These are phyloP conservation scores for Eleginops maclovinus DNA, from an alignment of 2,113 vertebrate genomes.

Conservation along the genomic window DNA sequence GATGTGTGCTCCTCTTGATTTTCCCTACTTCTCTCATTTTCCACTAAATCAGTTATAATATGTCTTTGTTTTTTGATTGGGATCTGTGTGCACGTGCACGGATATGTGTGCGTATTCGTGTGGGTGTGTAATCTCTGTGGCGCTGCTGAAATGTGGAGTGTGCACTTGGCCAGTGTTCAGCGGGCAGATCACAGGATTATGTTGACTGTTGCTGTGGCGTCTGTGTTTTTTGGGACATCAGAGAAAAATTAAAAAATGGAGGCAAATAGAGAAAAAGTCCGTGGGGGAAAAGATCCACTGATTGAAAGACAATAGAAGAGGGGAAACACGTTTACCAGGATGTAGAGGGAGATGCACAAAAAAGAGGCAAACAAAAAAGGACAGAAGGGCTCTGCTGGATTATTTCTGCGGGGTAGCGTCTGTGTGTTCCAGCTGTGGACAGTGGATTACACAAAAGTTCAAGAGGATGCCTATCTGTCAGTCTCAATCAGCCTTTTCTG, in stretches of 20 bases:
- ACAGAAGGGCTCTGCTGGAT: slow-evolving; percentile 65
- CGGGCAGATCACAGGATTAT: slow-evolving; percentile 78
- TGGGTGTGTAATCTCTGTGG: slow-evolving; percentile 69
- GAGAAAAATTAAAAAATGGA: slow-evolving; percentile 20
- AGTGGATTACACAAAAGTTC: slow-evolving; percentile 74
- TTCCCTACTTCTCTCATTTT: not conserved
- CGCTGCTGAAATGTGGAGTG: slow-evolving; percentile 61
- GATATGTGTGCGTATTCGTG: slow-evolving; percentile 28
- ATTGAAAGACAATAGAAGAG: not conserved
- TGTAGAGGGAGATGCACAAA: slow-evolving; percentile 10
- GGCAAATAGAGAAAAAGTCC: slow-evolving; percentile 14
- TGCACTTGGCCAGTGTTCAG: slow-evolving; percentile 74
- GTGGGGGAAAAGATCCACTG: slow-evolving; percentile 26
- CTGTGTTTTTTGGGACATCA: slow-evolving; percentile 58
- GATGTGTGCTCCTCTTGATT: not conserved
- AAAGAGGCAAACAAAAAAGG: slow-evolving; percentile 28
- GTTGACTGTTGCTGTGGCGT: slow-evolving; percentile 61
- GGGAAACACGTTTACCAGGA: not conserved
- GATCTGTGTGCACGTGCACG: slow-evolving; percentile 7
- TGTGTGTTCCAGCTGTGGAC: slow-evolving; percentile 75
- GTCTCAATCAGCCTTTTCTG: slow-evolving; percentile 49
- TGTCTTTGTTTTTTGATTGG: slow-evolving; percentile 50
- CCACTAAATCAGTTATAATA: slow-evolving; percentile 37
- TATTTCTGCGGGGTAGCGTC: slow-evolving; percentile 66
- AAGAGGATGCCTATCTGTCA: slow-evolving; percentile 45